Base-by-base conservation (phyloP, 2,888 invertebrate genomes). In the Epistrophe grossulariae region DNA sequence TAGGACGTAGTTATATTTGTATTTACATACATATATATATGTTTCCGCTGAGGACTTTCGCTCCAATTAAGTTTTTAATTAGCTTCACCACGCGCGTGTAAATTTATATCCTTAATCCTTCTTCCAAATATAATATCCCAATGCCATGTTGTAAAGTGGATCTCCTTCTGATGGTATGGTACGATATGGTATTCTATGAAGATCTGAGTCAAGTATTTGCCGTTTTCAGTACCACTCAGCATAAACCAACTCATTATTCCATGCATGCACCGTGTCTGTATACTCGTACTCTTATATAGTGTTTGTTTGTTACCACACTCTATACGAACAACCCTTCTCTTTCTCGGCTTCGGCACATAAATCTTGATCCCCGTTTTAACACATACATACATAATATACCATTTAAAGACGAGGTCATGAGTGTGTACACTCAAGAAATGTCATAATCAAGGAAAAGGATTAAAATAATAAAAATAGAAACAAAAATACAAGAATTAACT, bases 21-120 rank as follows among this genome's bases (percentile, higher is more conserved):
- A 52, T 55, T 13, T 24, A 24, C 24, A 24, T 24, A 24, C 24
- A 28, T 55, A 55, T n/a, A n/a, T n/a, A n/a, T n/a, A n/a, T n/a
- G n/a, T 55, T 45, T 31, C n/a, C 17, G 31, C 10, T 1, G 62
- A 68, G 50, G 66, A 50, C 35, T 68, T 68, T 48, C 19, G 70
- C 66, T 78, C 57, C 70, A 81, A 85, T 81, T 81, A 85, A 70
- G 62, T 60, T 81, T 84, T 84, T 78, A 85, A 81, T 85, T 85
- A 81, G 85, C 81, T 45, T 59, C 28, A 70, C 62, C 77, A 74
- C 73, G 62, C 78, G 68, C 72, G 78, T 70, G 66, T 68, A 35
- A 78, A 70, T 57, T 55, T 71, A 57, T 79, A 40, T 55, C 38
- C 55, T 24, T 28, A 60, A 70, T 79, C 31, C 68, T 62, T 19